Evolutionary conservation across 2,113 vertebrate species (phyloP).

Genomic region (Poicephalus meyeri): DNA sequence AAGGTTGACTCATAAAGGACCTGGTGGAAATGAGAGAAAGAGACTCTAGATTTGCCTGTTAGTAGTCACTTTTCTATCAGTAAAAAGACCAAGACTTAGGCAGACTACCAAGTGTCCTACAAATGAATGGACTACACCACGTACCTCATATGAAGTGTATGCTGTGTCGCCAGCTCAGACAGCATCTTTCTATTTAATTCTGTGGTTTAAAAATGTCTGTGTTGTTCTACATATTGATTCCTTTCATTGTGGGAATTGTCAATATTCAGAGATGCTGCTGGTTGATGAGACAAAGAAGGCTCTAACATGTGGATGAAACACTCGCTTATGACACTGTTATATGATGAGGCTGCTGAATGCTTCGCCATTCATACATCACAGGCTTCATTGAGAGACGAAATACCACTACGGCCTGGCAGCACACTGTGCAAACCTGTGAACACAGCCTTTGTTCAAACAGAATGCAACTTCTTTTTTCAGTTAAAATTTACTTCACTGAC

Average conservation of each 20-base stretch:
- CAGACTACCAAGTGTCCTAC: not conserved
- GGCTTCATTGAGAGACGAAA: not conserved
- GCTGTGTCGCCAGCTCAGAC: not conserved
- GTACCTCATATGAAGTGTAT: not conserved
- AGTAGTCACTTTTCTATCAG: not conserved
- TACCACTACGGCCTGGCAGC: not conserved
- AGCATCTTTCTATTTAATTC: not conserved
- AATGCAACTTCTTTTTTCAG: not conserved
- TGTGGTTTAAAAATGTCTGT: not conserved
- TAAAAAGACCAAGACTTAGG: not conserved
- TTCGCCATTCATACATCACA: not conserved
- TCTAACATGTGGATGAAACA: not conserved
- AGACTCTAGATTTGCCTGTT: not conserved
- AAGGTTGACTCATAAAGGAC: not conserved
- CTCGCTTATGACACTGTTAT: not conserved
- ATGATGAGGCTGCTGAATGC: not conserved
- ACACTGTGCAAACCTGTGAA: constrained; percentile 6
- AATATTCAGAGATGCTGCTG: not conserved
- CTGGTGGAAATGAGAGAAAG: not conserved
- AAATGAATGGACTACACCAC: accelerated
- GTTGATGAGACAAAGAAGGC: not conserved
- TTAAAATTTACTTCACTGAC: not conserved
- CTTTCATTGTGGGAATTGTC: not conserved
- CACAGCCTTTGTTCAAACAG: constrained; percentile 1
- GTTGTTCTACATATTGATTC: not conserved